phyloP scores from a whole-genome alignment of 2,113 vertebrate species.

The Syngnathus typhle region DNA sequence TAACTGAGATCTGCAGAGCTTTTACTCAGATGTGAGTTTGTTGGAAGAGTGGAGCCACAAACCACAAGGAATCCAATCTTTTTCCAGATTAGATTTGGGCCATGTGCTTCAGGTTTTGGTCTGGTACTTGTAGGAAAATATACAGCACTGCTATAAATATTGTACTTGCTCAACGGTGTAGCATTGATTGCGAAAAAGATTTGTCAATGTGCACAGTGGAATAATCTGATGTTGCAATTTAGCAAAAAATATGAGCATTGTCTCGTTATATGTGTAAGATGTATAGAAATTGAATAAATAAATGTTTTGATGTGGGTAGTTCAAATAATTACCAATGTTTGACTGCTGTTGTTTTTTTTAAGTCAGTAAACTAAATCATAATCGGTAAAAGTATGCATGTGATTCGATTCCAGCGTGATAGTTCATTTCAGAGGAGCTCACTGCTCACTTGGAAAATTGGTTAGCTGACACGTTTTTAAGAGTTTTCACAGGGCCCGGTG shows the following conservation, averaged over 20 bases:
- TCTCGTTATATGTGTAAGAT: background rate
- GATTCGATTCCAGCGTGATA: constrained; percentile 3
- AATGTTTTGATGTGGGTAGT: background rate
- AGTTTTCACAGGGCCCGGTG: constrained; percentile 30
- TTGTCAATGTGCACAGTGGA: too few species aligned
- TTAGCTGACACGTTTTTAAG: constrained; percentile 19
- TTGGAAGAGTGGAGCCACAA: background rate
- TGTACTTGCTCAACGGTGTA: too few species aligned
- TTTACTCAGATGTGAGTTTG: background rate
- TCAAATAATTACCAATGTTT: background rate
- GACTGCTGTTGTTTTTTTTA: background rate
- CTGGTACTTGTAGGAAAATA: background rate
- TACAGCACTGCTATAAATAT: too few species aligned
- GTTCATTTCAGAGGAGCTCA: constrained; percentile 10
- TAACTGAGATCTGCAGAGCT: background rate
- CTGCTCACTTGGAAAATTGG: constrained; percentile 20
- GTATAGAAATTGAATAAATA: background rate
- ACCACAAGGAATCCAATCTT: background rate
- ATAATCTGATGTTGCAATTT: too few species aligned
- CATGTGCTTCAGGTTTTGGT: background rate
- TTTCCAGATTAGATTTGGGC: background rate
- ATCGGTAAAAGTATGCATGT: background rate
- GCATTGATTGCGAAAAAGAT: too few species aligned
- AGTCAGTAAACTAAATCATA: background rate
- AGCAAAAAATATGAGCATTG: too few species aligned